Conservation (phyloP, 2,888 invertebrate species). For the Acrobeloides nanus region DNA sequence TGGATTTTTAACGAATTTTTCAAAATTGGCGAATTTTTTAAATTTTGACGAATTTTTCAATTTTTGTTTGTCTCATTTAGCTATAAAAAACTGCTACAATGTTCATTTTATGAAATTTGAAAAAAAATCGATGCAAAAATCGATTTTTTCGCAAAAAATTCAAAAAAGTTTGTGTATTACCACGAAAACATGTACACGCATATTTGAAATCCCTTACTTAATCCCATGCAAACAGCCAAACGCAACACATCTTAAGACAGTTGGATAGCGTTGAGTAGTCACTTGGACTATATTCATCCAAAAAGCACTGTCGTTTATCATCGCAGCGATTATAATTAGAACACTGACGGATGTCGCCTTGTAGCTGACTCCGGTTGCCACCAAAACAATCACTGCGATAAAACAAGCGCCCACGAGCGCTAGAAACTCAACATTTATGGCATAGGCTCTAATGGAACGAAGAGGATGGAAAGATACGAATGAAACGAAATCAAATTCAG, state of each 20-base stretch:
- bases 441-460: too few relatives aligned
- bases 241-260: constrained; percentile 46
- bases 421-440: constrained; percentile 5
- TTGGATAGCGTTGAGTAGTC: constrained; percentile 46
- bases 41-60: too few relatives aligned
- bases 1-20: too few relatives aligned
- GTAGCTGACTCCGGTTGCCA: constrained; percentile 17
- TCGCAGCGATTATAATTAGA: constrained; percentile 27
- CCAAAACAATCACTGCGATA: constrained; percentile 30
- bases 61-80: too few relatives aligned
- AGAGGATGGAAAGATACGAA: neutral
- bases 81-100: too few relatives aligned
- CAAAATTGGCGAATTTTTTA: too few relatives aligned
- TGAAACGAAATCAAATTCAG: neutral
- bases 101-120: too few relatives aligned
- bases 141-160: neutral
- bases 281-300: constrained; percentile 48
- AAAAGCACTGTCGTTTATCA: constrained; percentile 38
- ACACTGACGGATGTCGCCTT: constrained; percentile 22
- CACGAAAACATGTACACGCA: neutral
- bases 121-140: too few relatives aligned
- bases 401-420: constrained; percentile 21
- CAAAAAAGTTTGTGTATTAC: neutral
- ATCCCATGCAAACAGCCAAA: constrained; percentile 43
- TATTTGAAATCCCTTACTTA: constrained; percentile 21